A percentile compares a stretch with the other conserved stretches of the same genome.
These are phyloP conservation scores for Artemisiospiza belli DNA, from an alignment of 2,113 vertebrate species.

Conservation along the genomic window DNA sequence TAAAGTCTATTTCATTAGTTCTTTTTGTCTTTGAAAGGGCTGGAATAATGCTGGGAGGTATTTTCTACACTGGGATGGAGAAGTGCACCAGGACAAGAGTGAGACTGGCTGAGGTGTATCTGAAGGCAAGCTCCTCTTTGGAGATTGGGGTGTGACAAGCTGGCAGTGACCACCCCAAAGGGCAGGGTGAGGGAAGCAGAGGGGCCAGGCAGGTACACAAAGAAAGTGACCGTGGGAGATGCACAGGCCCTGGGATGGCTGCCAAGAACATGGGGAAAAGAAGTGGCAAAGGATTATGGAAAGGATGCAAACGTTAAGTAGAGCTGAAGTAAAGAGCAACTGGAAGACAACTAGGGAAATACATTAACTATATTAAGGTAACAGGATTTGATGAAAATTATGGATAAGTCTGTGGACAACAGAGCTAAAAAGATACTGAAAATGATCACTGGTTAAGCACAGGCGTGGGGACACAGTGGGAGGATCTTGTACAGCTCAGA, in stretches of 20 bases:
- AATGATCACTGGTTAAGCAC: background rate
- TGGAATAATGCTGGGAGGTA: background rate
- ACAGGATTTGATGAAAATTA: background rate
- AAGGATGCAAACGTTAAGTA: background rate
- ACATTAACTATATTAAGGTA: background rate
- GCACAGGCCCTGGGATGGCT: background rate
- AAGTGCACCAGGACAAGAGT: fast-evolving
- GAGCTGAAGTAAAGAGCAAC: background rate
- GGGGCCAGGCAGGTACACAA: no score
- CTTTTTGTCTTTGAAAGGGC: background rate
- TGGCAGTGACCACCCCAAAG: fast-evolving
- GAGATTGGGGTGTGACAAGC: background rate
- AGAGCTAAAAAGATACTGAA: background rate
- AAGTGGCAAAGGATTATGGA: background rate
- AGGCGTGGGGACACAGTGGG: background rate
- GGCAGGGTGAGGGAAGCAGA: background rate
- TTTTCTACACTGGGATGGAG: background rate
- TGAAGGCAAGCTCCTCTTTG: background rate
- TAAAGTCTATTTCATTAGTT: background rate
- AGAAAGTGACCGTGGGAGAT: fast-evolving
- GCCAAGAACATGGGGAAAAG: background rate
- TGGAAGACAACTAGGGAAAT: background rate
- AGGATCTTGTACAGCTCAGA: background rate
- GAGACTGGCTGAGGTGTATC: background rate
- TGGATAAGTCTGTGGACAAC: background rate